phyloP scores from a whole-genome alignment of 2,888 invertebrate species.

The Drosophila putrida region DNA sequence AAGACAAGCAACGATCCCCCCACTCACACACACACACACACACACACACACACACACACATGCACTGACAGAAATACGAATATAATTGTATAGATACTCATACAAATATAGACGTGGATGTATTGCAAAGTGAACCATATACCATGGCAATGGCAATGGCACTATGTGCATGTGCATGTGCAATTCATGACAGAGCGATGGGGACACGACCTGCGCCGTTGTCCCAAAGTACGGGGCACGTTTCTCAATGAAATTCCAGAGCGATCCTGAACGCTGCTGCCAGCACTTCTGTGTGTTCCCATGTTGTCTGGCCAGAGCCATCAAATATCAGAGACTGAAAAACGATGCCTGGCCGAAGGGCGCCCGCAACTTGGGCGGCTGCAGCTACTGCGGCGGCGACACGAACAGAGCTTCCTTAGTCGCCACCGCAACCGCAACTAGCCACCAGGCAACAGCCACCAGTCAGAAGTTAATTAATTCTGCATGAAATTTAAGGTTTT shows the following conservation, averaged over 20 bases:
- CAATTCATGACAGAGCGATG: constrained; percentile 71
- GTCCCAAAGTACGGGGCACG: constrained; percentile 74
- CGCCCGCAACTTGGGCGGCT: constrained; percentile 63
- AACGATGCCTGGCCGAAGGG: constrained; percentile 41
- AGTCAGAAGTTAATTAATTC: constrained; percentile 83
- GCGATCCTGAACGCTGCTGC: constrained; percentile 40
- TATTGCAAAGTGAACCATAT: constrained; percentile 17
- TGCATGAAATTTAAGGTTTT: constrained; percentile 74
- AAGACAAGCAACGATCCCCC: constrained; percentile 55
- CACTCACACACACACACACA: constrained; percentile 4
- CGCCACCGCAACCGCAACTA: constrained; percentile 22
- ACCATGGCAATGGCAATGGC: background rate
- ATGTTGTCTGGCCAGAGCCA: constrained; percentile 82
- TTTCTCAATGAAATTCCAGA: constrained; percentile 82
- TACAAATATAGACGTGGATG: background rate
- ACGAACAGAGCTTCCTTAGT: constrained; percentile 24
- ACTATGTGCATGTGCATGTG: constrained; percentile 32
- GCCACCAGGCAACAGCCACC: constrained; percentile 31
- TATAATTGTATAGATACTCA: background rate
- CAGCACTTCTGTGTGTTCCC: constrained; percentile 82
- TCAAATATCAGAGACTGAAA: constrained; percentile 64
- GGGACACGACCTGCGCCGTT: constrained; percentile 73
- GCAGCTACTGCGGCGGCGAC: constrained; percentile 65
- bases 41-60: no score
- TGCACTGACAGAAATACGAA: background rate